Evolutionary conservation across 2,113 vertebrate genomes (phyloP).

Genomic region (Limanda limanda): DNA sequence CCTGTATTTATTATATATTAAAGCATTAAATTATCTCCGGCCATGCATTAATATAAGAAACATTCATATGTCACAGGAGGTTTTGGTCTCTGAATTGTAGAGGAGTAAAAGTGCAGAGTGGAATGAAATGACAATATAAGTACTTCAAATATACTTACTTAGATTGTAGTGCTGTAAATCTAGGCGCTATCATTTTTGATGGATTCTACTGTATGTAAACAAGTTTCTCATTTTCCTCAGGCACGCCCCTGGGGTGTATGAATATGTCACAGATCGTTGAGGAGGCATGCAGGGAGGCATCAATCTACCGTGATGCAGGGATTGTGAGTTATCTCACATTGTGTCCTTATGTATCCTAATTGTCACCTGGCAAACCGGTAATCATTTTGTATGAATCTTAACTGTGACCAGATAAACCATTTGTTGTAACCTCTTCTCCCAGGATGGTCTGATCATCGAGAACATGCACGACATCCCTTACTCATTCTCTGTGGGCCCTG

Average conservation of each 20-base stretch:
- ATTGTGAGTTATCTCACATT: conserved; percentile 77
- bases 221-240: conserved; percentile 62
- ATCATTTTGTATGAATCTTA: not conserved
- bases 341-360: not conserved
- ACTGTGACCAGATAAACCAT: not conserved
- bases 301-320: conserved; percentile 83
- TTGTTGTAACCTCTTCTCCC: conserved; percentile 9
- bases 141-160: not conserved
- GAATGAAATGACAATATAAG: not conserved
- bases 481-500: conserved; percentile 80
- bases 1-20: not conserved
- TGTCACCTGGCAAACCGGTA: not conserved
- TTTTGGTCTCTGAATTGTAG: not conserved
- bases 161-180: not conserved
- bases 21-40: not conserved
- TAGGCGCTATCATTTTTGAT: not conserved
- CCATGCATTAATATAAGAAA: too few species aligned
- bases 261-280: conserved; percentile 83
- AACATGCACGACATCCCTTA: conserved; percentile 93
- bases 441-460: conserved; percentile 90
- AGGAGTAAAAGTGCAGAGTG: not conserved
- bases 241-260: conserved; percentile 81
- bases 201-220: not conserved
- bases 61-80: not conserved
- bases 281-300: conserved; percentile 85